These are phyloP conservation scores for Atractosteus spatula DNA, from an alignment of 2,113 vertebrate genomes.

Conservation along the genomic window DNA sequence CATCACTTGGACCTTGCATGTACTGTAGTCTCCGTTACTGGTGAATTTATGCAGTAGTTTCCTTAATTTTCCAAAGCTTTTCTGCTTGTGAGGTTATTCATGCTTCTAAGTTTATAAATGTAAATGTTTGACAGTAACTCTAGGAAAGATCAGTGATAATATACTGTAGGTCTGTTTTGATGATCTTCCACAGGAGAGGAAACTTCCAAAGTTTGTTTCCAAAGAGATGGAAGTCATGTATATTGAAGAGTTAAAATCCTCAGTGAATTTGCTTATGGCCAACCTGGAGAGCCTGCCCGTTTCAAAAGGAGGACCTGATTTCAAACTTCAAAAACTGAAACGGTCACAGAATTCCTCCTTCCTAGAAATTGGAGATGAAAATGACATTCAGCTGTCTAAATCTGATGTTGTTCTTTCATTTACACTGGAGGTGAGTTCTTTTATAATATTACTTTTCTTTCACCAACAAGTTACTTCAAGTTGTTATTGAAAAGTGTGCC, in stretches of 20 bases:
- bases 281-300: slow-evolving; percentile 97
- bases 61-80: too few species aligned
- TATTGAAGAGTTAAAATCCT: slow-evolving; percentile 87
- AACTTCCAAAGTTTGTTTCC: slow-evolving; percentile 76
- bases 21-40: too few species aligned
- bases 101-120: too few species aligned
- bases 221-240: slow-evolving; percentile 89
- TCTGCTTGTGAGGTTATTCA: too few species aligned
- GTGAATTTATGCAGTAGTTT: too few species aligned
- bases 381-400: slow-evolving; percentile 85
- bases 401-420: slow-evolving; percentile 90
- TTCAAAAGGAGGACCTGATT: slow-evolving; percentile 88
- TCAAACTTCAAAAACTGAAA: slow-evolving; percentile 90
- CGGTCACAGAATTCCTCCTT: slow-evolving; percentile 88
- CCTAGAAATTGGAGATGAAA: slow-evolving; percentile 91
- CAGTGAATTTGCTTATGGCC: slow-evolving; percentile 91
- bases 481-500: too few species aligned
- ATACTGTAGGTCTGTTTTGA: too few species aligned
- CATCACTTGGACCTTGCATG: background rate
- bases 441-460: too few species aligned
- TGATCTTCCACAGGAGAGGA: slow-evolving; percentile 73
- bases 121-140: background rate
- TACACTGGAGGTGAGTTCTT: slow-evolving; percentile 81
- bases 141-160: background rate
- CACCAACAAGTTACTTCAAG: too few species aligned